Evolutionary conservation across 2,113 vertebrate genomes (phyloP), one percentile per base, ranked within the genome.

Genomic region (Strigops habroptila): DNA sequence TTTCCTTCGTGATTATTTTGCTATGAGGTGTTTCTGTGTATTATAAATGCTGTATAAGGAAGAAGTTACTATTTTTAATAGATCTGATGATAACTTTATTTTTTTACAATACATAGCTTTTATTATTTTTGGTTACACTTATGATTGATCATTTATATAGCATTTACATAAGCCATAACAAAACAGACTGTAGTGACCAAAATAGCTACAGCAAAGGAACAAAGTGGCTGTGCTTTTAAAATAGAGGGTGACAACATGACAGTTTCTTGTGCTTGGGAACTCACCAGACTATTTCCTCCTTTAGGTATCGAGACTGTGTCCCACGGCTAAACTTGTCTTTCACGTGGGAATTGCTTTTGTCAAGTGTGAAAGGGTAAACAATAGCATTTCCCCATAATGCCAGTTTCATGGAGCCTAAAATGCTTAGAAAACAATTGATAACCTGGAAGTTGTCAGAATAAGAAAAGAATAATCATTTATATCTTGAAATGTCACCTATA

Each of bases 261-360:
- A 97, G 94, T 97, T 97, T 97, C 81, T 71, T 95, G 95, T 25
- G 97, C 98, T 99, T 99, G 98, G 98, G 99, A 99, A 99, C 98
- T 97, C 97, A 97, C 96, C 97, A 98, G 98, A 97, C 96, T 93
- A 96, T 98, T 98, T 98, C 98, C 98, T 98, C 97, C 98, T 98
- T 98, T 96, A 96, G 96, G 98, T 97, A 96, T 97, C 79, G 25
- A 95, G 95, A 71, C 97, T 73, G 95, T 97, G 96, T 98, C 98
- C 97, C 98, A 97, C 91, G 96, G 97, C 97, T 98, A 98, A 98
- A 98, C 98, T 98, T 98, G 98, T 98, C 98, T 99, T 99, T 99
- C 99, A 99, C 99, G 97, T 99, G 99, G 99, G 99, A 99, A 99
- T 99, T 98, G 98, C 98, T 98, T 98, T 98, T 98, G 97, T 98